These are phyloP conservation scores for Aporrectodea caliginosa DNA, from an alignment of 1,140 invertebrate species.

Conservation along the genomic window DNA sequence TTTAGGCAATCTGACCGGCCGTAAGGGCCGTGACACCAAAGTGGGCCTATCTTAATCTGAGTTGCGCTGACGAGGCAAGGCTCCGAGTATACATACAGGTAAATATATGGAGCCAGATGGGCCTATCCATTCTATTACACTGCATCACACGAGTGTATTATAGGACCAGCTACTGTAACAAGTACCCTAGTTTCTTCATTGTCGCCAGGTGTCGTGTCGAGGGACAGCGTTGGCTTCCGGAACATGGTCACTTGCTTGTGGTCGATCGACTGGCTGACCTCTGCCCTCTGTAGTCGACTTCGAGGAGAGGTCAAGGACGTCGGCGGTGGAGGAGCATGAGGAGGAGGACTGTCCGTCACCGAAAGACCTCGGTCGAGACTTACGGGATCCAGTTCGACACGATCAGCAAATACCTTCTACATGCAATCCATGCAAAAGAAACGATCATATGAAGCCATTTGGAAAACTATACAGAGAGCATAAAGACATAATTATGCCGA, in stretches of 20 bases:
- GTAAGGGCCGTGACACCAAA: too few relatives aligned
- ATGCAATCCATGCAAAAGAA: neutral
- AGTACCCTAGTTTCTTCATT: neutral
- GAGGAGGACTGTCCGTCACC: neutral
- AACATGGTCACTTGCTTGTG: neutral
- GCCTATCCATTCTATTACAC: too few relatives aligned
- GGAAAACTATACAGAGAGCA: too few relatives aligned
- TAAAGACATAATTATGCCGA: too few relatives aligned
- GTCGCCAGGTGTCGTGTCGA: neutral
- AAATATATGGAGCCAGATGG: too few relatives aligned
- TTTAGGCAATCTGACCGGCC: too few relatives aligned
- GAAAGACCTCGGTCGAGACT: neutral
- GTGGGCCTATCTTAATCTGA: too few relatives aligned
- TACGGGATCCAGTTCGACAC: neutral
- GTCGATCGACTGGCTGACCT: neutral
- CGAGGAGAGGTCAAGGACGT: neutral
- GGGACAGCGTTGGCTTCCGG: neutral
- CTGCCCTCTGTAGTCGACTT: neutral
- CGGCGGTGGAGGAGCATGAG: neutral
- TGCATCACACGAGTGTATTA: too few relatives aligned
- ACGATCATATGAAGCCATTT: too few relatives aligned
- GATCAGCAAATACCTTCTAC: neutral
- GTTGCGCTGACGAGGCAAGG: too few relatives aligned
- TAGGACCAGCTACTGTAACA: too few relatives aligned
- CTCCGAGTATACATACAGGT: too few relatives aligned